Conservation (phyloP, 2,888 invertebrate species). For the Nymphalis urticae region DNA sequence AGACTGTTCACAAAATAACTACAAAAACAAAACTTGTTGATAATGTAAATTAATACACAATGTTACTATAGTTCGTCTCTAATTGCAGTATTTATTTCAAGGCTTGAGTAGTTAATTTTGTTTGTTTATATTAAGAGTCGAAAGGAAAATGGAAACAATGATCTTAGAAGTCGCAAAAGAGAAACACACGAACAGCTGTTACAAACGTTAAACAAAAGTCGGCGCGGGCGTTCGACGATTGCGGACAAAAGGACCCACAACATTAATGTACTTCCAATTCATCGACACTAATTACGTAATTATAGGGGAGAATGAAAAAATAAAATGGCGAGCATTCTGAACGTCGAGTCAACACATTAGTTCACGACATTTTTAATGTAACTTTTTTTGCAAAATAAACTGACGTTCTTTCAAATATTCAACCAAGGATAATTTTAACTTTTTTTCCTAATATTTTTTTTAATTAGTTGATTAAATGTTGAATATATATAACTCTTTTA, state of each 20-base stretch:
- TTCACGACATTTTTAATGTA: constrained; percentile 65
- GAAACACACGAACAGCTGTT: constrained; percentile 69
- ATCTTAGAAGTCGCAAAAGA: constrained; percentile 55
- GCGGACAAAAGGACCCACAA: constrained; percentile 73
- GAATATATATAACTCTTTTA: constrained; percentile 5
- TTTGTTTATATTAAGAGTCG: constrained; percentile 3
- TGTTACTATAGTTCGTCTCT: not conserved
- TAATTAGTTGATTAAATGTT: not conserved
- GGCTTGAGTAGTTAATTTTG: not conserved
- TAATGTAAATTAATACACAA: not conserved
- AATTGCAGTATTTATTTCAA: not conserved
- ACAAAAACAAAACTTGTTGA: no score
- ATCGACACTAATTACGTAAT: constrained; percentile 80
- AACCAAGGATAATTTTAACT: not conserved
- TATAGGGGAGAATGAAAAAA: constrained; percentile 65
- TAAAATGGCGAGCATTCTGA: constrained; percentile 74
- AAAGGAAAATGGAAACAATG: constrained; percentile 44
- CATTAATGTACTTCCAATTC: constrained; percentile 75
- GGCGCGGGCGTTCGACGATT: constrained; percentile 61
- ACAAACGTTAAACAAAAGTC: constrained; percentile 57
- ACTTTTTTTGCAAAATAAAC: constrained; percentile 64
- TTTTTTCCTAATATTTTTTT: not conserved
- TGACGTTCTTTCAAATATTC: constrained; percentile 47
- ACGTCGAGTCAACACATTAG: constrained; percentile 72
- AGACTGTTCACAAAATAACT: no score